Evolutionary conservation across 2,888 invertebrate species (phyloP).

Genomic region (Volucella inanis): DNA sequence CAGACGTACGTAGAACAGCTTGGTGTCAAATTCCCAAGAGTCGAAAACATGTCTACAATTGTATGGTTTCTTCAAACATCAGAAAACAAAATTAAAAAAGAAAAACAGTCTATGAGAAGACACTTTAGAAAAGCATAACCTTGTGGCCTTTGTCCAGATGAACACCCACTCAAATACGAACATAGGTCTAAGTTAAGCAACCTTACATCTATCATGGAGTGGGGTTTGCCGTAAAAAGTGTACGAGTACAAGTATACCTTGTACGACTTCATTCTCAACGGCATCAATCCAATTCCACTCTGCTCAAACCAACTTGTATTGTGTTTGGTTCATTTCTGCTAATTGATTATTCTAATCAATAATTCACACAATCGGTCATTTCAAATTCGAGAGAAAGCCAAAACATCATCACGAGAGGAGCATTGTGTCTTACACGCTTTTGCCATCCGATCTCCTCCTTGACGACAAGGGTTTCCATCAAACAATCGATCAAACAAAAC

Average conservation of each 20-base stretch:
- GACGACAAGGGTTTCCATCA: background rate
- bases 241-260: background rate
- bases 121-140: too few relatives aligned
- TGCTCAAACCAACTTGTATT: background rate
- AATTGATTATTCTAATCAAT: slow-evolving; percentile 2
- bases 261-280: slow-evolving; percentile 1
- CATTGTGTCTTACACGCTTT: background rate
- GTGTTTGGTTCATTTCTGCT: background rate
- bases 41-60: too few relatives aligned
- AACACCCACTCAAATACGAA: too few relatives aligned
- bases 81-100: too few relatives aligned
- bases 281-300: background rate
- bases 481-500: slow-evolving; percentile 31
- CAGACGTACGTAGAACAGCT: too few relatives aligned
- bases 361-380: slow-evolving; percentile 15
- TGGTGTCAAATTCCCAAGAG: too few relatives aligned
- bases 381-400: background rate
- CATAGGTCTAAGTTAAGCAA: too few relatives aligned
- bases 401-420: background rate
- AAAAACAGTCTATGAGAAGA: too few relatives aligned
- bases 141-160: too few relatives aligned
- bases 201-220: too few relatives aligned
- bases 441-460: background rate
- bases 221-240: too few relatives aligned
- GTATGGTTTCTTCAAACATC: too few relatives aligned